Evolutionary conservation across 1,140 invertebrate genomes (phyloP), one percentile per base, ranked within the genome.

Genomic region (Pseudomyrmex concolor): DNA sequence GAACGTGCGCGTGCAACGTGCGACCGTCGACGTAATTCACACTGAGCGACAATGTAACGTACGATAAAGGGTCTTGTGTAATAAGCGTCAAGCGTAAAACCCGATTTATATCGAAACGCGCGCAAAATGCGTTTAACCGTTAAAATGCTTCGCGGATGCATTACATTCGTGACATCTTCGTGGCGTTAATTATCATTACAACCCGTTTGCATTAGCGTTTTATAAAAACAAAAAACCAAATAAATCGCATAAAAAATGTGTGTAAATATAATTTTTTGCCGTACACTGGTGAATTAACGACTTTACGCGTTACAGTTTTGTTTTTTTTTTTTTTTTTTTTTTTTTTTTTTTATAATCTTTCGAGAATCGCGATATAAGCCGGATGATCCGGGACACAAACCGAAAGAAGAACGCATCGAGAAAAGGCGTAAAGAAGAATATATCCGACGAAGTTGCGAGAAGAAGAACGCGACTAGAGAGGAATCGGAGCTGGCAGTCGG

Each of bases 311-410:
- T 25, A 8, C 59, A 50, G n/a, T n/a, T n/a, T n/a, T n/a, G n/a
- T n/a, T n/a, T n/a, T n/a, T n/a, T n/a, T n/a, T n/a, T n/a, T n/a
- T n/a, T n/a, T n/a, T n/a, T n/a, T n/a, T n/a, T n/a, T n/a, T n/a
- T n/a, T n/a, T n/a, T n/a, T n/a, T n/a, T n/a, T n/a, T n/a, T n/a
- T n/a, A 55, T 64, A 83, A 83, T 64, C 10, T 12, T 51, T 77
- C 80, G 19, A 64, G 43, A 74, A 76, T 57, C 57, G 68, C 54
- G 81, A 34, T 34, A 54, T 84, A 85, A 85, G 66, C 84, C 59
- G 84, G 84, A 85, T 85, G 67, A 85, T 83, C 84, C 72, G 84
- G 10, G 60, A 51, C 80, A 51, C 80, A 81, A 77, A 72, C 64
- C 19, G 45, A 57, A 83, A 51, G 57, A 50, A 63, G 13, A 48